Evolutionary conservation across 1,140 invertebrate genomes (phyloP), one percentile per base, ranked within the genome.

Genomic region (Drosophila pruinosa): DNA sequence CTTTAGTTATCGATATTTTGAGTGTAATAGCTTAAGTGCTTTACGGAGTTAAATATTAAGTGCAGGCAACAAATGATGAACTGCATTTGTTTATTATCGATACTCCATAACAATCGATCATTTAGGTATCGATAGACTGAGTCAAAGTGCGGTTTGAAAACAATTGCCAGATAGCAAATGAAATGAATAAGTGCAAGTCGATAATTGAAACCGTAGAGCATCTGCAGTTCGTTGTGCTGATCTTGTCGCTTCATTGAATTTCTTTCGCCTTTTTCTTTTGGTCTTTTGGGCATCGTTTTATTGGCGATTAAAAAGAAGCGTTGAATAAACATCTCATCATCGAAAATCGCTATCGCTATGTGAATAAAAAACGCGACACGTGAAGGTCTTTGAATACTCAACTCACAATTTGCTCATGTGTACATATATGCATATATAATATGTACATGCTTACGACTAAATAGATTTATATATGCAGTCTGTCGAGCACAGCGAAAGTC

Each of bases 361-460:
- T 69, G 38, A 69, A 54, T 47, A 53, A 59, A 58, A 68, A 45
- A 38, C 36, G 21, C 67, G 48, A 70, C 58, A 70, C 58, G 67
- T 63, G 67, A 70, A 70, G 67, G 67, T 39, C 67, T 69, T n/a
- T 3, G 17, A 38, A 34, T 34, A 34, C 31, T n/a, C 24, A 22
- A 57, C 28, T 28, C 43, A 45, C 26, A 34, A 17, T 38, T 12
- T 59, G 17, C 28, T 12, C 10, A 15, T 24, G 19, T 39, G 17
- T 10, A 6, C 4, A 39, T 19, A 38, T 56, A 34, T 24, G 14
- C 4, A 14, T 38, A 59, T 47, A 59, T 38, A 3, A 17, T 17
- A 31, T 52, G 34, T 48, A 8, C 8, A 3, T 28, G 19, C 26
- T 38, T 54, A 10, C 34, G 34, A 21, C 48, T 57, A 38, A 19